Base-by-base conservation (phyloP, 2,888 invertebrate genomes). In the Lasioglossum lativentre region DNA sequence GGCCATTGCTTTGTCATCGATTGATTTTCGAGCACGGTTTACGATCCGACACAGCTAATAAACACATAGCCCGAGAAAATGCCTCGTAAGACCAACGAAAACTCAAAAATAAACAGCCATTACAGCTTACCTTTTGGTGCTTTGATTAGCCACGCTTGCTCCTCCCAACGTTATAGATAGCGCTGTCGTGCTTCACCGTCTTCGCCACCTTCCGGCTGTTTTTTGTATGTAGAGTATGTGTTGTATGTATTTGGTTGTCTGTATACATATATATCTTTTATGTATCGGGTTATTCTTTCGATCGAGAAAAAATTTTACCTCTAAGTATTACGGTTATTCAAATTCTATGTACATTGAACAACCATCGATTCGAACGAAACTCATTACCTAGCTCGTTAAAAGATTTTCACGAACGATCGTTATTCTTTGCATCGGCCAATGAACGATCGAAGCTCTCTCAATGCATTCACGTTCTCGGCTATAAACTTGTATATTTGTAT, bases 131-230 rank as follows among this genome's bases (percentile, higher is more conserved):
- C 97, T 97, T 97, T 97, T 97, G 96, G 97, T 97, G 96, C 97
- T 97, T 97, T 97, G 97, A 97, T 97, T 97, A 97, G 97, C 97
- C 97, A 97, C 97, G 97, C 97, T 97, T 97, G 92, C 91, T 91
- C 89, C 85, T 88, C 89, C 90, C 85, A 87, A 92, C 84, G 88
- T 83, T 90, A 86, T 90, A 92, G 92, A 82, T 91, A 89, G 92
- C 92, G 89, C 90, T 90, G 86, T 34, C 81, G 86, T 83, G 72
- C 83, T 81, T 79, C 78, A 71, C 70, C 42, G 70, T 74, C 63
- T 78, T 76, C 86, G 90, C 86, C 89, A 90, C 90, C 89, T 90
- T 86, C 83, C 81, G 91, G 88, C 77, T 72, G n/a, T 73, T 74
- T 80, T 74, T 73, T 63, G 45, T 30, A 27, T 30, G 8, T 30